Conservation (phyloP, 2,888 invertebrate species). For the Dryadula phaetusa region DNA sequence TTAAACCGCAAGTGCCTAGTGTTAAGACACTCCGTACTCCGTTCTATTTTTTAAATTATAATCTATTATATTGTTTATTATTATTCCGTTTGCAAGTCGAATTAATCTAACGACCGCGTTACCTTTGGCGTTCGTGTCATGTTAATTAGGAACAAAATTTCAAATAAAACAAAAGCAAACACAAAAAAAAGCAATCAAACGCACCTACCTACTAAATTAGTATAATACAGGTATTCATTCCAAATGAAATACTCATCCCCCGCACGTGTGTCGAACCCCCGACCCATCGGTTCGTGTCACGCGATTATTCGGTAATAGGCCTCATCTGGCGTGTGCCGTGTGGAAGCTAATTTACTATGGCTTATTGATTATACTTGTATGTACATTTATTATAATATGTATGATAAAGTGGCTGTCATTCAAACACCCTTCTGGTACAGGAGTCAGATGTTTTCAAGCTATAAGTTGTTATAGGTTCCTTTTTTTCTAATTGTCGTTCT, state of each 20-base stretch:
- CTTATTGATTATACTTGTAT: constrained; percentile 31
- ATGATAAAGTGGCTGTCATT: background rate
- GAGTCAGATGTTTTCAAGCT: background rate
- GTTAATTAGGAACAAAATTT: background rate
- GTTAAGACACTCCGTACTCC: too few species aligned
- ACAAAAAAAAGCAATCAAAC: constrained; percentile 1
- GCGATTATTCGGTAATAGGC: constrained; percentile 37
- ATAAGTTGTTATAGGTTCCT: background rate
- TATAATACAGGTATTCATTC: constrained; percentile 21
- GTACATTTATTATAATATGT: constrained; percentile 6
- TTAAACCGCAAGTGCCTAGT: too few species aligned
- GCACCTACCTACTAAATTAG: constrained; percentile 12
- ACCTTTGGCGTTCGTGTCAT: background rate
- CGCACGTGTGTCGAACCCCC: constrained; percentile 30
- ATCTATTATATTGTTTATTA: too few species aligned
- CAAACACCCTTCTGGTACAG: background rate
- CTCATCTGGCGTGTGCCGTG: constrained; percentile 42
- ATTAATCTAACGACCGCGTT: too few species aligned
- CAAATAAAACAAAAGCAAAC: background rate
- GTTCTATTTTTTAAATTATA: too few species aligned
- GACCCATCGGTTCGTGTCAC: constrained; percentile 32
- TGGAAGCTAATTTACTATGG: constrained; percentile 34
- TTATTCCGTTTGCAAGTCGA: too few species aligned
- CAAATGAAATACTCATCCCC: constrained; percentile 27
- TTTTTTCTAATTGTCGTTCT: background rate